These are phyloP conservation scores for Drosophila nr. fundita DNA, from an alignment of 2,888 invertebrate species.

Conservation along the genomic window DNA sequence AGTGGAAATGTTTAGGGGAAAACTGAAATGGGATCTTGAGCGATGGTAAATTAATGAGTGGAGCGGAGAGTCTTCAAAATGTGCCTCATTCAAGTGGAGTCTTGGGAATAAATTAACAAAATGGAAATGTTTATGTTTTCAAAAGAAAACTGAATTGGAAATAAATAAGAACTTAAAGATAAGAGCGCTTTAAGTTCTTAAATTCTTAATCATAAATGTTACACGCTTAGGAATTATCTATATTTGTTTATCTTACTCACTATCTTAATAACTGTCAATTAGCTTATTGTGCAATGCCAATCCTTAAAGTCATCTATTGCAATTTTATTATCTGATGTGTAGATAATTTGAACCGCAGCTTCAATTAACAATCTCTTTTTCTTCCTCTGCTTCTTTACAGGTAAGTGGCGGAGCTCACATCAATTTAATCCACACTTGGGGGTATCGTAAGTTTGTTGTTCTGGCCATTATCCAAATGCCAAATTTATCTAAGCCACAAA, in stretches of 20 bases:
- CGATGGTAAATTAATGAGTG: constrained; percentile 18
- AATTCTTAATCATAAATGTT: not conserved
- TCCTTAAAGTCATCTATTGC: constrained; percentile 29
- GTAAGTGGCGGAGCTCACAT: constrained; percentile 56
- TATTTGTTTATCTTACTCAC: not conserved
- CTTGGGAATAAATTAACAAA: constrained; percentile 6
- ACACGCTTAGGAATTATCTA: not conserved
- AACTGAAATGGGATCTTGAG: constrained; percentile 18
- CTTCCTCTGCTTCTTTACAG: constrained; percentile 54
- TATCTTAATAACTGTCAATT: constrained; percentile 34
- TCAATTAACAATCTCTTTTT: constrained; percentile 46
- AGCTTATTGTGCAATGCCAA: constrained; percentile 26
- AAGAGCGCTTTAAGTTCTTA: not conserved
- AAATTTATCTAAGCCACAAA: constrained; percentile 53
- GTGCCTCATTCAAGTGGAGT: constrained; percentile 8
- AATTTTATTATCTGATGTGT: constrained; percentile 31
- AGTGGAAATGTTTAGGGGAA: constrained; percentile 28
- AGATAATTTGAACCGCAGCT: constrained; percentile 28
- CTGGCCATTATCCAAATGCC: constrained; percentile 58
- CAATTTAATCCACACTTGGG: constrained; percentile 47
- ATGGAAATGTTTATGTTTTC: constrained; percentile 8
- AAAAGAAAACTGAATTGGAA: constrained; percentile 13
- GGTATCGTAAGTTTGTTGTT: constrained; percentile 59
- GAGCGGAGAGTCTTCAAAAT: constrained; percentile 4
- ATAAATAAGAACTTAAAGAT: not conserved